These are phyloP conservation scores for Heliconius sara DNA, from an alignment of 2,888 invertebrate species.

Conservation along the genomic window DNA sequence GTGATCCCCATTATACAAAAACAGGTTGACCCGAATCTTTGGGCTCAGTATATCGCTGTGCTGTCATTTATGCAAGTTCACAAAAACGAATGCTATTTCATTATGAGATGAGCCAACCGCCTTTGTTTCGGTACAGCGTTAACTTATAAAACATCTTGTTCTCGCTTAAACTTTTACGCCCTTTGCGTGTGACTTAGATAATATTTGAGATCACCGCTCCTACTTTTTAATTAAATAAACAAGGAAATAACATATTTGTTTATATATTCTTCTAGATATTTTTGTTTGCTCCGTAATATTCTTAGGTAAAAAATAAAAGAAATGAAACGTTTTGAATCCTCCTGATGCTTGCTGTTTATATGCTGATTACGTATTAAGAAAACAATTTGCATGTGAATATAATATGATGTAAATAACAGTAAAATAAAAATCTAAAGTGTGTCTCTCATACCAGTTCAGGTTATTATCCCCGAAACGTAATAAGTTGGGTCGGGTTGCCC, in stretches of 20 bases:
- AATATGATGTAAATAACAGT: constrained; percentile 10
- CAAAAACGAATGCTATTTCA: constrained; percentile 77
- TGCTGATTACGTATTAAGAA: neutral
- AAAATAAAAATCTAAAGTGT: constrained; percentile 40
- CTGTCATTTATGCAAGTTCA: constrained; percentile 80
- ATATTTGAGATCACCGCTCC: constrained; percentile 62
- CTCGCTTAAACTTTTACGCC: constrained; percentile 60
- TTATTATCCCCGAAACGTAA: constrained; percentile 80
- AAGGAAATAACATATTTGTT: constrained; percentile 57
- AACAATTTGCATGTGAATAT: neutral
- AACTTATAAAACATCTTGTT: constrained; percentile 69
- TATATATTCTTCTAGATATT: constrained; percentile 27
- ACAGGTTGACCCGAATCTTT: constrained; percentile 83
- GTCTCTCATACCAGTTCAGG: constrained; percentile 52
- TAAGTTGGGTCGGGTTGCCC: constrained; percentile 82
- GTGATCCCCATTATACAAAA: constrained; percentile 81
- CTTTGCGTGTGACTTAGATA: constrained; percentile 71
- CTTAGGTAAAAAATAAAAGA: neutral
- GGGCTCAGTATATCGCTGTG: constrained; percentile 76
- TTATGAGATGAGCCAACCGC: constrained; percentile 61
- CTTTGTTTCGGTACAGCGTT: constrained; percentile 60
- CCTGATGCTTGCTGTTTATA: neutral
- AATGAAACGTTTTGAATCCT: neutral
- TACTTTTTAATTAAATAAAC: constrained; percentile 68
- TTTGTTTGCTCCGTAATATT: neutral